These are phyloP conservation scores for Murina feae DNA, from an alignment of 2,113 vertebrate species.

Conservation along the genomic window DNA sequence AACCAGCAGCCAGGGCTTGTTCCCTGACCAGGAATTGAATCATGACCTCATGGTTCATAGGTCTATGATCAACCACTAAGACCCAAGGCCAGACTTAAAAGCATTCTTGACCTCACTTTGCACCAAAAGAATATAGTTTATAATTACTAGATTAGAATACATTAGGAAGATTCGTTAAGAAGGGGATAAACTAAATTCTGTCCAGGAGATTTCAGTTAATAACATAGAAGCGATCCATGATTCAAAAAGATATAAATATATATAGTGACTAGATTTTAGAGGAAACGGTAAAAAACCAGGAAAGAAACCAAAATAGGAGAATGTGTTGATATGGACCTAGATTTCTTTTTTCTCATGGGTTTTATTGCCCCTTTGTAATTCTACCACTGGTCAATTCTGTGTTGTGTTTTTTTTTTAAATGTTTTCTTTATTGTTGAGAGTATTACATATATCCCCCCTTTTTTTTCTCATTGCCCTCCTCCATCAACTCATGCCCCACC, in stretches of 20 bases:
- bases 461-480: too few species aligned
- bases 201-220: background rate
- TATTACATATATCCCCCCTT: too few species aligned
- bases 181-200: background rate
- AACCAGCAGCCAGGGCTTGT: too few species aligned
- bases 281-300: background rate
- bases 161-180: background rate
- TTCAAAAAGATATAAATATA: background rate
- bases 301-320: background rate
- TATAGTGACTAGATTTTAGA: background rate
- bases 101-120: background rate
- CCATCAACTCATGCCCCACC: too few species aligned
- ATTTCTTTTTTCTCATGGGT: background rate
- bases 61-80: too few species aligned
- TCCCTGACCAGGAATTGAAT: too few species aligned
- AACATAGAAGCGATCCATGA: background rate
- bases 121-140: background rate
- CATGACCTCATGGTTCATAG: too few species aligned
- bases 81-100: background rate
- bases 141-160: background rate
- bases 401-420: background rate
- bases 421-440: too few species aligned
- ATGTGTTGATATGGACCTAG: background rate
- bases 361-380: too few species aligned
- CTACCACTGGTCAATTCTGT: too few species aligned